phyloP scores from a whole-genome alignment of 2,113 vertebrate genomes.

The Epinephelus lanceolatus region DNA sequence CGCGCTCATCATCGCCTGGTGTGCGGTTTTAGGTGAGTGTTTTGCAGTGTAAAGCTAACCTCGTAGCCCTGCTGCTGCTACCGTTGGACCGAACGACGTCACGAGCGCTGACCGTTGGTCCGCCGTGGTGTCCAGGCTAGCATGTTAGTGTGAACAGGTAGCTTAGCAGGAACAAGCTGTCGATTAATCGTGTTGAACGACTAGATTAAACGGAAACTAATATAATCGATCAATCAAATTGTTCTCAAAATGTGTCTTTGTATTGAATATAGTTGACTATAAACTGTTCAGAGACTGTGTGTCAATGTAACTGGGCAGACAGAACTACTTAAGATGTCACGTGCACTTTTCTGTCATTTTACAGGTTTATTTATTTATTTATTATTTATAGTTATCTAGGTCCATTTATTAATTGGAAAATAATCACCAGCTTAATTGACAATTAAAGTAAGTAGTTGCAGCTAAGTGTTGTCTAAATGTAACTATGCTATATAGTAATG shows the following conservation, averaged over 20 bases:
- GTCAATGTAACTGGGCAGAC: too few relatives aligned
- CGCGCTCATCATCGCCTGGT: conserved; percentile 54
- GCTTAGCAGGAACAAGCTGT: not conserved
- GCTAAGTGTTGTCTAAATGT: too few relatives aligned
- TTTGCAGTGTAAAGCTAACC: not conserved
- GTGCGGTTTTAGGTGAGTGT: conserved; percentile 77
- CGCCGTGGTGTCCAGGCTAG: not conserved
- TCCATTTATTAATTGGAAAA: not conserved
- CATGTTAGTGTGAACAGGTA: not conserved
- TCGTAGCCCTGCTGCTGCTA: not conserved
- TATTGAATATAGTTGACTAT: too few relatives aligned
- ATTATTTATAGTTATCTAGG: too few relatives aligned
- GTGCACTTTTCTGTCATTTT: not conserved
- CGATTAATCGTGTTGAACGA: not conserved
- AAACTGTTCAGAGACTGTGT: too few relatives aligned
- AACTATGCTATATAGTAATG: too few relatives aligned
- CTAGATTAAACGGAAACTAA: not conserved
- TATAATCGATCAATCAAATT: not conserved
- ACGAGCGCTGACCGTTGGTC: not conserved
- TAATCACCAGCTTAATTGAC: not conserved
- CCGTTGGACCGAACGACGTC: not conserved
- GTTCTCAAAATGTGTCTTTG: not conserved
- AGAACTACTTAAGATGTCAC: not conserved
- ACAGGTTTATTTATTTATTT: not conserved
- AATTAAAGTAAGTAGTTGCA: not conserved